Conservation (phyloP, 2,888 invertebrate genomes). For the Philopedon plagiatum region DNA sequence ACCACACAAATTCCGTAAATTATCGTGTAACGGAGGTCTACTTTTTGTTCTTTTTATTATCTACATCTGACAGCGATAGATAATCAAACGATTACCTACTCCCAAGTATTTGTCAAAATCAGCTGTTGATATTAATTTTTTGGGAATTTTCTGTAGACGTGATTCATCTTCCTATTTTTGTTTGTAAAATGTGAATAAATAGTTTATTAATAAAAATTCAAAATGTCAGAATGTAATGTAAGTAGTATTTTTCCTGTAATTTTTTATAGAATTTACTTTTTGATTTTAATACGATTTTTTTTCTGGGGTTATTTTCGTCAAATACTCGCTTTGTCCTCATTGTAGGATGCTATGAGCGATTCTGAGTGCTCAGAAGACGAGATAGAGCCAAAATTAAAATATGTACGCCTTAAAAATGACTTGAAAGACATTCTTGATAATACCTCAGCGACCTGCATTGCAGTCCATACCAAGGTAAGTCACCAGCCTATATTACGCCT, state of each 20-base stretch:
- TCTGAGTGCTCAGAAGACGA: slow-evolving; percentile 71
- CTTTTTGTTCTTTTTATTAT: no score
- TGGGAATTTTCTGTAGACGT: not conserved
- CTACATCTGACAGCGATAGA: no score
- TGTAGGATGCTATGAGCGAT: slow-evolving; percentile 63
- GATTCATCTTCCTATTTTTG: slow-evolving; percentile 33
- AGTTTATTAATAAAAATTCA: slow-evolving; percentile 35
- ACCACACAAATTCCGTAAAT: no score
- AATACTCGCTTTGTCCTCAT: not conserved
- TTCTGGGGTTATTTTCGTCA: not conserved
- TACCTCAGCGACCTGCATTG: slow-evolving; percentile 88
- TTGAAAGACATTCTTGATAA: slow-evolving; percentile 82
- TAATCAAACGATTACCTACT: no score
- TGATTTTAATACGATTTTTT: not conserved
- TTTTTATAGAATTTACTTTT: not conserved
- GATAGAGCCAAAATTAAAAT: slow-evolving; percentile 92
- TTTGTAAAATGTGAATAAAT: slow-evolving; percentile 53
- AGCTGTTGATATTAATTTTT: slow-evolving; percentile 18
- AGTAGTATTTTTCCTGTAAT: slow-evolving; percentile 33
- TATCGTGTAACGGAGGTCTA: no score
- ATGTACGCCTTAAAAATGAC: slow-evolving; percentile 90
- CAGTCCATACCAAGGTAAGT: slow-evolving; percentile 90
- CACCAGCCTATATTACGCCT: no score
- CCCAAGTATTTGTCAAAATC: slow-evolving; percentile 15
- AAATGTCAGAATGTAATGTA: slow-evolving; percentile 55